These are phyloP conservation scores for Melanaphis sacchari DNA, from an alignment of 1,140 invertebrate species.

Conservation along the genomic window DNA sequence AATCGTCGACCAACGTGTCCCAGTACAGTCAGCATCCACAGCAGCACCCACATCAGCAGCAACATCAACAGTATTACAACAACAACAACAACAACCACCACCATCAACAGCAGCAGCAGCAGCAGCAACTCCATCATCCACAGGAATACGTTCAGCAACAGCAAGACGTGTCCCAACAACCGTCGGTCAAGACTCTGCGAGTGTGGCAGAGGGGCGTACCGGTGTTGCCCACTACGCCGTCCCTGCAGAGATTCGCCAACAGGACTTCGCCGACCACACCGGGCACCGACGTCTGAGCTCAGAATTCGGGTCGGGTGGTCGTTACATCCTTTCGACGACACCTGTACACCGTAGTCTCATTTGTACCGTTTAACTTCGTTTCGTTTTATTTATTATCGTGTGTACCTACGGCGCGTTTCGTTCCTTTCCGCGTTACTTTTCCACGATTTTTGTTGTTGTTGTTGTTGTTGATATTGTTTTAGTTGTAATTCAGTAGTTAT, in stretches of 20 bases:
- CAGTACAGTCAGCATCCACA: not conserved
- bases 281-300: constrained; percentile 35
- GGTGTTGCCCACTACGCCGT: constrained; percentile 59
- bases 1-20: constrained; percentile 9
- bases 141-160: not conserved
- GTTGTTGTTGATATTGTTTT: not conserved
- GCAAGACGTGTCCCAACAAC: constrained; percentile 28
- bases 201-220: constrained; percentile 61
- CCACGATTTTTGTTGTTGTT: not conserved
- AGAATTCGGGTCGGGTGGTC: not conserved
- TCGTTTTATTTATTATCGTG: not conserved
- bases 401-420: not conserved
- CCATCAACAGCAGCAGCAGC: not conserved
- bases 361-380: not conserved
- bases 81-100: not conserved
- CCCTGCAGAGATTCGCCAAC: constrained; percentile 50
- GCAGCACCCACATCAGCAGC: not conserved
- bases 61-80: not conserved
- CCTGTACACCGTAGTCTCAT: not conserved
- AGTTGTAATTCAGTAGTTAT: no score
- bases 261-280: constrained; percentile 40
- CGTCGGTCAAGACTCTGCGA: constrained; percentile 59
- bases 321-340: not conserved
- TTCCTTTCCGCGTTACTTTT: constrained; percentile 3
- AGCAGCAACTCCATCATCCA: not conserved